Evolutionary conservation across 2,797 vertebrate species (phyloP).

Genomic region (Chaetodon trifasciatus): DNA sequence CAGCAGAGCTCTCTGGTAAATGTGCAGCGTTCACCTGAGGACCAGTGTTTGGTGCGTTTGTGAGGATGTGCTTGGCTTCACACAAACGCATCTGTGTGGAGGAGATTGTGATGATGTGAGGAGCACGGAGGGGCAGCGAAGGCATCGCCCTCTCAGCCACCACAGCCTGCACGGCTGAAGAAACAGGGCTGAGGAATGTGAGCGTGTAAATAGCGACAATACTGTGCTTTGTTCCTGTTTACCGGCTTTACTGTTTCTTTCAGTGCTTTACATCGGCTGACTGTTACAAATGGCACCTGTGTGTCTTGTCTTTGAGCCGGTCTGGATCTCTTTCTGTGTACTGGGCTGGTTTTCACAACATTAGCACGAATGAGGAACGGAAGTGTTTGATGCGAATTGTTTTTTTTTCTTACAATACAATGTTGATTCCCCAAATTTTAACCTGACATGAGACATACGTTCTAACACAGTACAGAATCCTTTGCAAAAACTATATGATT

Average conservation of each 20-base stretch:
- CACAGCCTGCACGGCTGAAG: conserved; percentile 14
- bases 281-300: conserved; percentile 32
- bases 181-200: conserved; percentile 33
- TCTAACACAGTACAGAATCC: background rate
- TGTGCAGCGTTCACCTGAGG: background rate
- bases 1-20: background rate
- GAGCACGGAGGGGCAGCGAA: background rate
- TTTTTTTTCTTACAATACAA: conserved; percentile 1
- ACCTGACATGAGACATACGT: background rate
- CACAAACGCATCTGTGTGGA: conserved; percentile 36
- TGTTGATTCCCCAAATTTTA: background rate
- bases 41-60: conserved; percentile 1
- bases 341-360: conserved; percentile 9
- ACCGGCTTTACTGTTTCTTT: conserved; percentile 22
- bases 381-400: background rate
- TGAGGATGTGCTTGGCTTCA: conserved; percentile 11
- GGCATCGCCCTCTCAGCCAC: conserved; percentile 13
- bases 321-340: conserved; percentile 4
- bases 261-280: conserved; percentile 31
- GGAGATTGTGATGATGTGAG: conserved; percentile 4
- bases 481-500: background rate
- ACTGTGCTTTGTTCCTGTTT: conserved; percentile 57
- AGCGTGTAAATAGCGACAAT: conserved; percentile 63
- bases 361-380: background rate
- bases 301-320: conserved; percentile 33